Percentiles rank a stretch among this genome's conserved stretches.
Evolutionary conservation across 1,140 invertebrate species (phyloP).

Genomic region (Caenorhabditis brenneri): DNA sequence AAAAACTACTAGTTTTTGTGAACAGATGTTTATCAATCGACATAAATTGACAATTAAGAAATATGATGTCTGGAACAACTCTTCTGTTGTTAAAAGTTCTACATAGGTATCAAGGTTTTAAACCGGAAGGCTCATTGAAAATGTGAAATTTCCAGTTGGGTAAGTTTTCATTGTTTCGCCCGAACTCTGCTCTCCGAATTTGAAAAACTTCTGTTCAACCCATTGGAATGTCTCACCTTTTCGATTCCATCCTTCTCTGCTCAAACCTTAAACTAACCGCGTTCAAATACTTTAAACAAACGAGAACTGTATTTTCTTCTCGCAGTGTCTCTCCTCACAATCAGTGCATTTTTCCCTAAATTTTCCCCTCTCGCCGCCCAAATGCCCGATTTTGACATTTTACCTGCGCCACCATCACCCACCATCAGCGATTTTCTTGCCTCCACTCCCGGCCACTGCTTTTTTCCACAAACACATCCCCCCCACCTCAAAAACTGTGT

Average conservation of each 20-base stretch:
- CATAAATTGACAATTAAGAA: no score
- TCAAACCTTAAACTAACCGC: constrained; percentile 17
- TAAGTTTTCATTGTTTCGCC: no score
- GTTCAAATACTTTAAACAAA: constrained; percentile 34
- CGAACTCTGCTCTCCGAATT: no score
- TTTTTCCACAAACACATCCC: background rate
- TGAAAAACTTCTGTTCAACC: background rate
- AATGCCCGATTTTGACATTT: constrained; percentile 40
- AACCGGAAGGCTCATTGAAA: no score
- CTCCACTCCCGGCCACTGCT: background rate
- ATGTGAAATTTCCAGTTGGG: no score
- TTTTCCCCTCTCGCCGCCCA: background rate
- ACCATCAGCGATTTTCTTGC: constrained; percentile 29
- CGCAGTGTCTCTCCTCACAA: background rate
- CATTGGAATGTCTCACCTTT: background rate
- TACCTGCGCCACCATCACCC: background rate
- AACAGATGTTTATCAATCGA: no score
- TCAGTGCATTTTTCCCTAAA: background rate
- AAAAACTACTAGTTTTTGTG: no score
- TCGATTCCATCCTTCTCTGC: background rate
- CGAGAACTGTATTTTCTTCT: constrained; percentile 31
- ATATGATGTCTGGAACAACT: no score
- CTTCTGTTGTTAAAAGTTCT: no score
- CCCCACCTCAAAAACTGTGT: background rate
- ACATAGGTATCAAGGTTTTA: no score